These are phyloP conservation scores for Trachymyrmex cornetzi DNA, from an alignment of 1,140 invertebrate species.

Conservation along the genomic window DNA sequence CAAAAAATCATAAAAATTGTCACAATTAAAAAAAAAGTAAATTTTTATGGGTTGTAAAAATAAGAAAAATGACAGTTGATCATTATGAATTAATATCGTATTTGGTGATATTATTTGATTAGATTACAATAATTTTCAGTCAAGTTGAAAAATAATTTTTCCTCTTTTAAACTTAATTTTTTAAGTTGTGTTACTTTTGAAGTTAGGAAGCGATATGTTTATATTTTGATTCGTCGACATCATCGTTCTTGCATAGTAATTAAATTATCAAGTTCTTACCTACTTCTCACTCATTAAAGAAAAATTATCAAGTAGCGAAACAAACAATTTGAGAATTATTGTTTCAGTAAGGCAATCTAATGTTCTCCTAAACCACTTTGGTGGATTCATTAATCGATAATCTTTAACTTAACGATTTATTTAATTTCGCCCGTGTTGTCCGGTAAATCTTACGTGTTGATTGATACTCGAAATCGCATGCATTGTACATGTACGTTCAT, in stretches of 20 bases:
- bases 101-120: too few relatives aligned
- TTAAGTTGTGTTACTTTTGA: too few relatives aligned
- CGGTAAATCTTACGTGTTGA: conserved; percentile 29
- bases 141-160: too few relatives aligned
- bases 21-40: too few relatives aligned
- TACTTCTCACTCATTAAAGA: neutral
- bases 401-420: neutral
- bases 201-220: neutral
- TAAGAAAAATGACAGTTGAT: too few relatives aligned
- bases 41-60: too few relatives aligned
- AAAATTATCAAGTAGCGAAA: neutral
- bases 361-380: neutral
- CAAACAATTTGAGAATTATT: neutral
- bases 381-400: neutral
- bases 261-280: neutral
- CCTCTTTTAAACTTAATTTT: too few relatives aligned
- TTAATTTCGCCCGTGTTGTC: neutral
- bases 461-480: conserved; percentile 45
- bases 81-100: too few relatives aligned
- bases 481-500: neutral
- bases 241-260: neutral
- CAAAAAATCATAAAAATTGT: too few relatives aligned
- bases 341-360: neutral
- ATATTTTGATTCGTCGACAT: neutral
- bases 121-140: too few relatives aligned